phyloP scores from a whole-genome alignment of 2,888 invertebrate species.

The Punctoribates punctum region DNA sequence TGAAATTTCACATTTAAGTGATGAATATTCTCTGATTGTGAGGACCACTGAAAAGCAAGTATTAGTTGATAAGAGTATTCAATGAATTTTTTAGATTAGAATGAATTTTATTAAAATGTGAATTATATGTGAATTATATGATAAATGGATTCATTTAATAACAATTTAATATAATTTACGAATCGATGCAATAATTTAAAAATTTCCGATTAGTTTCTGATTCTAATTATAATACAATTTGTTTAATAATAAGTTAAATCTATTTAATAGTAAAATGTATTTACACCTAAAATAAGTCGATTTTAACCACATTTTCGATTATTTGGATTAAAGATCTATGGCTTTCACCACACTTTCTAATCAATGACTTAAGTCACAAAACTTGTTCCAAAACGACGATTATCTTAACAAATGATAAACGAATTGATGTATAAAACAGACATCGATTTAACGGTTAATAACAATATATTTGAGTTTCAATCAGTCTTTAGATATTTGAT shows the following conservation, averaged over 20 bases:
- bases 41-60: too few relatives aligned
- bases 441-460: neutral
- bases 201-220: neutral
- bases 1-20: too few relatives aligned
- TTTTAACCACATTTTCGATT: neutral
- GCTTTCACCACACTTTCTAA: neutral
- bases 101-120: neutral
- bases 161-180: neutral
- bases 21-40: too few relatives aligned
- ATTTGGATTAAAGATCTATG: neutral
- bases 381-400: neutral
- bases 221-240: neutral
- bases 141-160: neutral
- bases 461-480: slow-evolving; percentile 2
- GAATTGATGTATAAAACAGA: neutral
- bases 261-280: neutral
- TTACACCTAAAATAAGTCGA: neutral
- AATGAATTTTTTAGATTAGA: neutral
- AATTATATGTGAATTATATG: neutral
- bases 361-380: neutral
- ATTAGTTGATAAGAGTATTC: too few relatives aligned
- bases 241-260: neutral
- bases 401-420: neutral
- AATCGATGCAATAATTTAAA: neutral
- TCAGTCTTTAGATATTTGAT: neutral